Evolutionary conservation across 1,140 invertebrate species (phyloP), one percentile per base, ranked within the genome.

Genomic region (Bombus terrestris): DNA sequence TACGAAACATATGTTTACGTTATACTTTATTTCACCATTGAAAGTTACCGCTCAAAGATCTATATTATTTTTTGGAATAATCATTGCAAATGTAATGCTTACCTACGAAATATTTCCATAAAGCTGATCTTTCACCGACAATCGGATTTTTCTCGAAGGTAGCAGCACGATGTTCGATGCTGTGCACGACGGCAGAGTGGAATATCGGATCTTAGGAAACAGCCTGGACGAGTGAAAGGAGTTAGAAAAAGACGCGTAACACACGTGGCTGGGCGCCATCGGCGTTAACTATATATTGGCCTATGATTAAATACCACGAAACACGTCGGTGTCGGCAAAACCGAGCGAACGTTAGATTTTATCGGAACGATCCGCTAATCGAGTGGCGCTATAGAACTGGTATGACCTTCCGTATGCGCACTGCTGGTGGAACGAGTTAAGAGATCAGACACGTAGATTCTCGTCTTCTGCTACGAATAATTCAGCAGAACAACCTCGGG

Each of bases 401-500:
- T 25, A 35, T 25, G 62, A 79, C 41, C 77, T 68, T 57, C 43
- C 66, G 41, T n/a, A 6, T n/a, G 35, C 5, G 37, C 22, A 28
- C 35, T 25, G 71, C 53, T 18, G 41, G 53, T 32, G 28, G 37
- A 81, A 41, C 78, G 22, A 13, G 68, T 57, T 35, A 76, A 83
- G 84, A 89, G 79, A 89, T 86, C 72, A 39, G 28, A 62, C 59
- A 28, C 59, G 59, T 83, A 62, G 62, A 84, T 82, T 72, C 78
- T 87, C 84, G 85, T 83, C 86, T n/a, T 39, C 78, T 69, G 89
- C 69, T 81, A 78, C 85, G 81, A 90, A 90, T 90, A 89, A 90
- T 90, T 89, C 88, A 87, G 79, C 53, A 71, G 69, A 81, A 90
- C 77, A 73, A 90, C 89, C 89, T 89, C 89, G 86, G 89, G 89